Conservation (phyloP, 2,113 vertebrate genomes). For the Heterocephalus glaber region DNA sequence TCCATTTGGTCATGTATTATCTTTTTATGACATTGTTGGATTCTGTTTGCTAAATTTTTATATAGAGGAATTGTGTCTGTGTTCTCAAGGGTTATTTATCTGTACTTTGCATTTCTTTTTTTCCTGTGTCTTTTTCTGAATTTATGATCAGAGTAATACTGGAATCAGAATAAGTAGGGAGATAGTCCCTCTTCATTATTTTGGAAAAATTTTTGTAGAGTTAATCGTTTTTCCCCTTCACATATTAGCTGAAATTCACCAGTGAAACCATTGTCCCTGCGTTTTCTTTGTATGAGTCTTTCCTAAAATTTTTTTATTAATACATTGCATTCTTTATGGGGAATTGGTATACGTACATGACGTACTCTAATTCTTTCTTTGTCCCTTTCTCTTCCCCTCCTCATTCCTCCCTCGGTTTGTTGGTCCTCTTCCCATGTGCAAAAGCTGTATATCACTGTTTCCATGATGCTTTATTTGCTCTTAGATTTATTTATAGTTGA, state of each 20-base stretch:
- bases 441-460: too few species aligned
- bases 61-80: background rate
- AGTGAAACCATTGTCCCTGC: background rate
- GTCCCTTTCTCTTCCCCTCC: too few species aligned
- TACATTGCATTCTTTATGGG: too few species aligned
- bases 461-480: too few species aligned
- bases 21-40: conserved; percentile 18
- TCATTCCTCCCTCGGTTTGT: too few species aligned
- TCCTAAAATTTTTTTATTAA: too few species aligned
- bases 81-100: conserved; percentile 2
- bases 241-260: conserved; percentile 34
- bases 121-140: background rate
- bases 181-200: background rate
- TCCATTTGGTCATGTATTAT: background rate
- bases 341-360: too few species aligned
- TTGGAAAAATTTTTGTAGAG: background rate
- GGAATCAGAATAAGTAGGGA: background rate
- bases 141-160: conserved; percentile 29
- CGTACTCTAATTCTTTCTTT: too few species aligned
- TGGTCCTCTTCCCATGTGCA: too few species aligned
- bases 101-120: background rate
- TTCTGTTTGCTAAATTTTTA: conserved; percentile 35
- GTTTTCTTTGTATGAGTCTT: conserved; percentile 33
- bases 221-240: conserved; percentile 21
- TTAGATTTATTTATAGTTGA: too few species aligned